Evolutionary conservation across 2,113 vertebrate species (phyloP).

Genomic region (Petrocephalus microphthalmus): DNA sequence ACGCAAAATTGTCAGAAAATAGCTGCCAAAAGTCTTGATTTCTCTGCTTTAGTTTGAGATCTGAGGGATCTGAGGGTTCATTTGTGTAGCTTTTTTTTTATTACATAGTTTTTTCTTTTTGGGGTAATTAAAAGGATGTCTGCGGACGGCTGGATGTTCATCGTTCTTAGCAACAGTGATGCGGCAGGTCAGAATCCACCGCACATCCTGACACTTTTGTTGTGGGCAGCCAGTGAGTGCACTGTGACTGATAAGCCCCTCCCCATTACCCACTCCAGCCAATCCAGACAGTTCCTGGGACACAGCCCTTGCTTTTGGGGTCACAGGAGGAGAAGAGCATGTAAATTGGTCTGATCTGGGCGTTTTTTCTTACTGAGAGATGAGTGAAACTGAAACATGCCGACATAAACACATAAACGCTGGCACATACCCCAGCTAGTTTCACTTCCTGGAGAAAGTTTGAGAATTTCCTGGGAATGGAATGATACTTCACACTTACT

Average conservation of each 20-base stretch:
- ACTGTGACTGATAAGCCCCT: not conserved
- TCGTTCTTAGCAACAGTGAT: not conserved
- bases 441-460: not conserved
- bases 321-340: not conserved
- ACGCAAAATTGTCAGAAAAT: constrained; percentile 18
- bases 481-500: not conserved
- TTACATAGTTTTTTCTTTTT: not conserved
- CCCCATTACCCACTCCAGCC: not conserved
- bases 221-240: not conserved
- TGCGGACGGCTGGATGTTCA: not conserved
- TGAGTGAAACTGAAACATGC: not conserved
- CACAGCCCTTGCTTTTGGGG: not conserved
- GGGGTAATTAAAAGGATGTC: constrained; percentile 10
- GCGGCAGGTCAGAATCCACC: not conserved
- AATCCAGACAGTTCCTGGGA: not conserved
- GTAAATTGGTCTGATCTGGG: not conserved
- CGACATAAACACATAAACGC: not conserved
- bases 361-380: not conserved
- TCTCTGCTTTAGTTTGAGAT: constrained; percentile 17
- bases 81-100: not conserved
- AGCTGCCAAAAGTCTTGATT: constrained; percentile 17
- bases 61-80: not conserved
- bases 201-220: not conserved
- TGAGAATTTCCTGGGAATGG: not conserved
- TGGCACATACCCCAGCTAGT: not conserved